phyloP scores from a whole-genome alignment of 1,140 invertebrate species.

The Protaetia brevitarsis region DNA sequence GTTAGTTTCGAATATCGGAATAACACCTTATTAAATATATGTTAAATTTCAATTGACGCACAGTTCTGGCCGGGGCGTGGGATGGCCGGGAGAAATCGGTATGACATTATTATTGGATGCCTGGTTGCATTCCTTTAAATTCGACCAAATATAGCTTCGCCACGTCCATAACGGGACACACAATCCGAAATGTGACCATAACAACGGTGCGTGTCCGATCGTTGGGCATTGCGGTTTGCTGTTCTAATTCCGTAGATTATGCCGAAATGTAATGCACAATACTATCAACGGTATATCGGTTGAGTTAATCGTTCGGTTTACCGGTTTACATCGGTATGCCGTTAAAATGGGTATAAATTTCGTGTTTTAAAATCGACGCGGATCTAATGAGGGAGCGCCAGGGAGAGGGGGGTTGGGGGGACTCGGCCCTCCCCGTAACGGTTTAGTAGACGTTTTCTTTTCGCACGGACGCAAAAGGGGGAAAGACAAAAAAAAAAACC shows the following conservation, averaged over 20 bases:
- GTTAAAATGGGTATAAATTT: not conserved
- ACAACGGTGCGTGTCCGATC: not conserved
- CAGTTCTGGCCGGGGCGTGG: too few relatives aligned
- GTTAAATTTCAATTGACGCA: too few relatives aligned
- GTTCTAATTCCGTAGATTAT: conserved; percentile 3
- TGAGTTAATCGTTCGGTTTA: not conserved
- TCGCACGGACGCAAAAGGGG: too few relatives aligned
- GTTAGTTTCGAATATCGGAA: too few relatives aligned
- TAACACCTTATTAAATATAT: too few relatives aligned
- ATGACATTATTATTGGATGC: conserved; percentile 28
- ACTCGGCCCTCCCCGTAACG: not conserved
- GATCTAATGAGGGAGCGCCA: too few relatives aligned
- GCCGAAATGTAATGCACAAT: conserved; percentile 9
- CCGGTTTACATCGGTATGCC: not conserved
- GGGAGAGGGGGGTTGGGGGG: too few relatives aligned
- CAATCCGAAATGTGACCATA: conserved; percentile 24
- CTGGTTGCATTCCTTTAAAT: conserved; percentile 28
- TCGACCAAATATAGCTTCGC: conserved; percentile 24
- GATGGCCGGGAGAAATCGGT: too few relatives aligned
- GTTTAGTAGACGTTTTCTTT: not conserved
- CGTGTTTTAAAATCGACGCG: too few relatives aligned
- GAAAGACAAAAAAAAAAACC: not conserved
- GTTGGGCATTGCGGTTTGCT: not conserved
- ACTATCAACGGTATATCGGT: not conserved
- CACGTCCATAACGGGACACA: conserved; percentile 20